phyloP scores from a whole-genome alignment of 2,888 invertebrate species.

The Nephrotoma appendiculata region DNA sequence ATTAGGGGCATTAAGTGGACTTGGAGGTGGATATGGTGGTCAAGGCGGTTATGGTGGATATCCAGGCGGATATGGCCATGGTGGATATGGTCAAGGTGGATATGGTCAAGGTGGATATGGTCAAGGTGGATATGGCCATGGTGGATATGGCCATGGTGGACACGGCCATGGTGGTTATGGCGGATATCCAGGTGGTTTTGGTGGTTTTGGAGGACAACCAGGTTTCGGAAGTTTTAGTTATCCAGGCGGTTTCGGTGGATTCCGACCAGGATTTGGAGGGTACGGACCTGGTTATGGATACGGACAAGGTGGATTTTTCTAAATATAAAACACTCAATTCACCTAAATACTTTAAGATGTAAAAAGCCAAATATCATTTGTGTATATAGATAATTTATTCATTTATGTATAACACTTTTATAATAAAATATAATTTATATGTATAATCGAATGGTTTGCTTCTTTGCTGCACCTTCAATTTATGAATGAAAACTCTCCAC shows the following conservation, averaged over 20 bases:
- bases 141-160: constrained; percentile 3
- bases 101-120: constrained; percentile 5
- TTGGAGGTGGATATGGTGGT: neutral
- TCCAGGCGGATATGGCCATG: constrained; percentile 7
- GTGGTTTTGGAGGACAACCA: neutral
- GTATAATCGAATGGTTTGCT: neutral
- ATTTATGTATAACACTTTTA: neutral
- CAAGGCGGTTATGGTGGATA: neutral
- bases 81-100: neutral
- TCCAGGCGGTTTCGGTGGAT: neutral
- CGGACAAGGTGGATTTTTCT: neutral
- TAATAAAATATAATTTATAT: neutral
- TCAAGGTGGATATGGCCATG: constrained; percentile 6
- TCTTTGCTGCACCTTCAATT: neutral
- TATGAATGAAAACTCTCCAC: neutral
- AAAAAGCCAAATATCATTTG: neutral
- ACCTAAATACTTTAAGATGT: neutral
- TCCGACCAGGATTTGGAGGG: constrained; percentile 3
- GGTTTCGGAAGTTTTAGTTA: neutral
- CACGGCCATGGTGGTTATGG: constrained; percentile 1
- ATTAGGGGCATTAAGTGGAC: neutral
- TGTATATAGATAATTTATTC: neutral
- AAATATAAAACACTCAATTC: neutral
- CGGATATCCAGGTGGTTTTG: neutral
- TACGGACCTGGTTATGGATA: neutral